Conservation (phyloP, 1,140 invertebrate species). For the Lepidurus arcticus region DNA sequence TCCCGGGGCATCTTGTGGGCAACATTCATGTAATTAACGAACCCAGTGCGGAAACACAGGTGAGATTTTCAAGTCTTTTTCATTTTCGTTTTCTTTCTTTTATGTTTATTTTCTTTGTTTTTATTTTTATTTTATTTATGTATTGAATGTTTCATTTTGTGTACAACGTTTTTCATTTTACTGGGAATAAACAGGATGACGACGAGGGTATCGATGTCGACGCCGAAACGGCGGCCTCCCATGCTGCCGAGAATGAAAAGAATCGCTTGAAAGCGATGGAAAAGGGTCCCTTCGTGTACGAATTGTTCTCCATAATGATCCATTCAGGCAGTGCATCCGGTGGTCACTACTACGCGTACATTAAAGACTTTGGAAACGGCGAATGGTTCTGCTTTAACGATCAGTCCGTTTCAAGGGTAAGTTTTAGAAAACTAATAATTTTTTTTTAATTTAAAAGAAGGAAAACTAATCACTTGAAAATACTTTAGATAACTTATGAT, state of each 20-base stretch:
- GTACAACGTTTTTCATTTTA: background rate
- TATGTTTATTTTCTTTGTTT: background rate
- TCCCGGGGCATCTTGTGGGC: conserved; percentile 22
- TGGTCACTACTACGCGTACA: conserved; percentile 91
- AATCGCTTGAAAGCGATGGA: conserved; percentile 45
- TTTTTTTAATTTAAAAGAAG: no score
- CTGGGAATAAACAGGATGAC: conserved; percentile 44
- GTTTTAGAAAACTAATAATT: conserved; percentile 32
- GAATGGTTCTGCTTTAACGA: conserved; percentile 82
- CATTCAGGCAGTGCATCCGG: conserved; percentile 86
- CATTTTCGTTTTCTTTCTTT: no score
- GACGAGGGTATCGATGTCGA: conserved; percentile 65
- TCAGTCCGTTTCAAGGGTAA: conserved; percentile 60
- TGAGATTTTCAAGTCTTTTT: no score
- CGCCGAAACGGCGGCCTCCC: conserved; percentile 36
- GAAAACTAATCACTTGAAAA: background rate
- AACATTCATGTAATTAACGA: conserved; percentile 28
- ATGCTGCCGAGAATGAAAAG: conserved; percentile 41
- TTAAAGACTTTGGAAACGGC: conserved; percentile 73
- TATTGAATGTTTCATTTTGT: background rate
- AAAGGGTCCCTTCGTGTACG: conserved; percentile 71
- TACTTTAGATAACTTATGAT: conserved; percentile 50
- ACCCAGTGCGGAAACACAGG: background rate
- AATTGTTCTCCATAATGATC: conserved; percentile 89
- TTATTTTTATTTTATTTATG: background rate